Percentiles rank a stretch among this genome's conserved stretches.
Evolutionary conservation across 2,113 vertebrate genomes (phyloP).

Genomic region (Tachycineta bicolor): DNA sequence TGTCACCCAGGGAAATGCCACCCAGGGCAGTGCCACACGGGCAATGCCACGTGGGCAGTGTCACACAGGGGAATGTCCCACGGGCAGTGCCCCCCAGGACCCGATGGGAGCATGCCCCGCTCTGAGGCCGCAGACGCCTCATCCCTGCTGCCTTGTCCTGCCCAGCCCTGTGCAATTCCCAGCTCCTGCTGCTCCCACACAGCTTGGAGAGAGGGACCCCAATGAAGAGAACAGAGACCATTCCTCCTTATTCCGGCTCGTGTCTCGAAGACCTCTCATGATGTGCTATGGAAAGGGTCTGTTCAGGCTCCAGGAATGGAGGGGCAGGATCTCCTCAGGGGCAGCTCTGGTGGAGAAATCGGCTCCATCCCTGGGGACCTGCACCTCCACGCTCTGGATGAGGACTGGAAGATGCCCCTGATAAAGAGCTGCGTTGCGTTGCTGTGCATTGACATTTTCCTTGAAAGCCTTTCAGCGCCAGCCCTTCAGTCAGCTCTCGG

Average conservation of each 20-base stretch:
- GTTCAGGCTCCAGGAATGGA: too few species aligned
- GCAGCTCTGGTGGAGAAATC: rapidly evolving
- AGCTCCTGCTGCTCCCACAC: not conserved
- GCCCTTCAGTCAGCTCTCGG: not conserved
- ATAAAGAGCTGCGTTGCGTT: not conserved
- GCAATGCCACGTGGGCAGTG: not conserved
- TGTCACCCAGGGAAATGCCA: not conserved
- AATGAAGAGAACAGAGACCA: rapidly evolving
- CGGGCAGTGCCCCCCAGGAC: not conserved
- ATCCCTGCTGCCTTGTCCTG: not conserved
- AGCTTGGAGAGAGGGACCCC: rapidly evolving
- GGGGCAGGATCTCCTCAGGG: too few species aligned
- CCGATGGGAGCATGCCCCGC: not conserved
- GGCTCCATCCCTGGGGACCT: not conserved
- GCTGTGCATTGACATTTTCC: not conserved
- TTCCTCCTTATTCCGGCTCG: not conserved
- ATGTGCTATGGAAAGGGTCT: not conserved
- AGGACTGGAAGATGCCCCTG: rapidly evolving
- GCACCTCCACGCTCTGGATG: rapidly evolving
- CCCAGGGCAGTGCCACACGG: not conserved
- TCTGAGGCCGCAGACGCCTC: rapidly evolving
- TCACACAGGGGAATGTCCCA: not conserved
- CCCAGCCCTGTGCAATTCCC: rapidly evolving
- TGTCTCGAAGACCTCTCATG: rapidly evolving
- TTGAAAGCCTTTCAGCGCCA: not conserved